phyloP scores from a whole-genome alignment of 2,113 vertebrate species.

The Microcebus murinus region DNA sequence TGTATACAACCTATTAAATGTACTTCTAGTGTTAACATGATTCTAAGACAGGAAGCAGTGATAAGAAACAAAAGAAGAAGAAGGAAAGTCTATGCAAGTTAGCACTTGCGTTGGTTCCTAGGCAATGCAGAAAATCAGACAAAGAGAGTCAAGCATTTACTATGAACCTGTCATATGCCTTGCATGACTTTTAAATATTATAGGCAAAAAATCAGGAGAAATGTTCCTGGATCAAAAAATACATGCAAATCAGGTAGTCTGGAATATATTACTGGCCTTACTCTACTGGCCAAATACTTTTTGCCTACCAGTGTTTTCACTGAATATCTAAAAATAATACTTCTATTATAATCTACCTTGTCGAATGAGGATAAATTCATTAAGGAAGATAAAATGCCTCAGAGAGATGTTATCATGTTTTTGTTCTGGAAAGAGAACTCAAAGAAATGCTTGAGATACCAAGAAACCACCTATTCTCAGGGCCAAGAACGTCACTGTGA shows the following conservation, averaged over 20 bases:
- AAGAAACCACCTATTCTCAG: constrained; percentile 54
- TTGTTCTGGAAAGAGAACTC: constrained; percentile 47
- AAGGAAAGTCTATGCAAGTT: not conserved
- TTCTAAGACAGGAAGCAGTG: not conserved
- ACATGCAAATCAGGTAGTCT: not conserved
- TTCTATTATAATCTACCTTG: constrained; percentile 16
- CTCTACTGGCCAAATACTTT: constrained; percentile 27
- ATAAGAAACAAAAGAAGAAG: not conserved
- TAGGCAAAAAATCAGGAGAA: constrained; percentile 29
- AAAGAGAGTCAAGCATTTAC: not conserved
- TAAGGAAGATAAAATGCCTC: constrained; percentile 46
- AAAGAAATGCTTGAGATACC: constrained; percentile 39
- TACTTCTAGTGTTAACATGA: not conserved
- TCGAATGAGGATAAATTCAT: constrained; percentile 36
- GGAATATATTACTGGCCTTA: constrained; percentile 2
- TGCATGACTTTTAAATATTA: constrained; percentile 34
- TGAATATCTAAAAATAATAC: constrained; percentile 35
- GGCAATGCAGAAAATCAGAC: not conserved
- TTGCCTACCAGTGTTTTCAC: not conserved
- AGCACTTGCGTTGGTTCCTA: not conserved
- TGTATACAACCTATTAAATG: not conserved
- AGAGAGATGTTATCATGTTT: constrained; percentile 24
- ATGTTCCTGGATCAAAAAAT: constrained; percentile 30
- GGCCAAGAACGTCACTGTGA: not conserved
- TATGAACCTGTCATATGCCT: not conserved